Conservation (phyloP, 1,140 invertebrate genomes). For the Papilio glaucus region DNA sequence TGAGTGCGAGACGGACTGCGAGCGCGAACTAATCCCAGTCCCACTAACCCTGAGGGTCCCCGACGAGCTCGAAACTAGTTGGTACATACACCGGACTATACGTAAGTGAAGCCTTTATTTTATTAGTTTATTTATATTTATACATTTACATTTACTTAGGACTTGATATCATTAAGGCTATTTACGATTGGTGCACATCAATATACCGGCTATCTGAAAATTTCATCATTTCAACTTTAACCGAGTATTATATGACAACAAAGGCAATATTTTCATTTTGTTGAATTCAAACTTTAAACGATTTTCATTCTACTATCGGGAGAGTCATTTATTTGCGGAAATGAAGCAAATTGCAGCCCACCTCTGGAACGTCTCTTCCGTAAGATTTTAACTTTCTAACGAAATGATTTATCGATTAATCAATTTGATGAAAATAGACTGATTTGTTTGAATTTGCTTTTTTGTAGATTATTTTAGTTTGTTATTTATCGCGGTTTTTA, state of each 20-base stretch:
- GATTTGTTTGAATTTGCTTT: background rate
- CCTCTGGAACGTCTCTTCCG: background rate
- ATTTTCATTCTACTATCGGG: constrained; percentile 3
- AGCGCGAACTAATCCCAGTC: no score
- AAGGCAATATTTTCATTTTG: constrained; percentile 13
- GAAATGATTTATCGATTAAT: constrained; percentile 9
- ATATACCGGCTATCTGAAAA: background rate
- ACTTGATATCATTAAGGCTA: no score
- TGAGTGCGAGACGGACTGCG: no score
- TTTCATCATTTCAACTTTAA: background rate
- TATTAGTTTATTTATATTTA: no score
- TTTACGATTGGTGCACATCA: background rate
- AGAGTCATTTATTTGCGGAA: constrained; percentile 14
- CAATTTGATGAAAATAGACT: background rate
- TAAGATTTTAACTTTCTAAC: constrained; percentile 7
- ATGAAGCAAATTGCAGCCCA: constrained; percentile 21
- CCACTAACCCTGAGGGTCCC: no score
- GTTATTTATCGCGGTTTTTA: no score
- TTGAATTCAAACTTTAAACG: constrained; percentile 23
- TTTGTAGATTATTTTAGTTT: background rate
- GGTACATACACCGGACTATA: no score
- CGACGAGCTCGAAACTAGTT: no score
- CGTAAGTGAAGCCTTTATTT: no score
- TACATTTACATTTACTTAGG: no score
- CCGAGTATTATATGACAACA: background rate